phyloP scores from a whole-genome alignment of 2,888 invertebrate genomes.

The Tetragonisca angustula region DNA sequence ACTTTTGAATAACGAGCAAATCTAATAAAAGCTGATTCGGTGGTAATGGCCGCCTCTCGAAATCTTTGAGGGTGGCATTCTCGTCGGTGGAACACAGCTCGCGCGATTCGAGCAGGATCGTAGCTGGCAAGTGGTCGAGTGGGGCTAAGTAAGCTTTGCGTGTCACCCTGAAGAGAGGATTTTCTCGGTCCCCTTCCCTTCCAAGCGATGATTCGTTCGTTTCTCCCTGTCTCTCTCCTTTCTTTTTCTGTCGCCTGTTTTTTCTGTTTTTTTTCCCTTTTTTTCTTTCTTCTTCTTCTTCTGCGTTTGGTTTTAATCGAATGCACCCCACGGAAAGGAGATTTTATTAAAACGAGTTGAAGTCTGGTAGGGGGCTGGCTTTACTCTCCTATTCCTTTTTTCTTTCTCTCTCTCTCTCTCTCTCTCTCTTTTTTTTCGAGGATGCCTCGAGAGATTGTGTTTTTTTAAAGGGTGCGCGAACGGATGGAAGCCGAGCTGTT shows the following conservation, averaged over 20 bases:
- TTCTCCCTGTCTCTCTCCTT: background rate
- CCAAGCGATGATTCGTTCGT: background rate
- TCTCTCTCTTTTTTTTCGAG: background rate
- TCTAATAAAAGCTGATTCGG: constrained; percentile 13
- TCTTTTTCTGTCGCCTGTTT: background rate
- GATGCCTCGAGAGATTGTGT: background rate
- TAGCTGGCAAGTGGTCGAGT: constrained; percentile 39
- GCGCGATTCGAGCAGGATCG: constrained; percentile 25
- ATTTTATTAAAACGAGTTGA: constrained; percentile 55
- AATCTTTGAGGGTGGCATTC: constrained; percentile 27
- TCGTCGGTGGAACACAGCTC: constrained; percentile 17
- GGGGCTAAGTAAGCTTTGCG: constrained; percentile 52
- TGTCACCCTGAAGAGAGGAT: constrained; percentile 40
- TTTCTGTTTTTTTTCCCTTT: background rate
- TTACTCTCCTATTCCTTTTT: background rate
- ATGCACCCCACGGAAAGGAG: constrained; percentile 48
- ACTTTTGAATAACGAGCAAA: background rate
- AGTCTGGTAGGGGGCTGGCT: background rate
- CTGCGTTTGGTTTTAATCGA: constrained; percentile 47
- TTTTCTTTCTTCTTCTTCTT: background rate
- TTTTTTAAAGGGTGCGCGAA: constrained; percentile 11
- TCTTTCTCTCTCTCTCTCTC: background rate
- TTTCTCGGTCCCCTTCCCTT: background rate
- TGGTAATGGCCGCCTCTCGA: background rate
- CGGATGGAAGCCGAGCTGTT: background rate